These are phyloP conservation scores for Lithosia quadra DNA, from an alignment of 2,888 invertebrate genomes.

Conservation along the genomic window DNA sequence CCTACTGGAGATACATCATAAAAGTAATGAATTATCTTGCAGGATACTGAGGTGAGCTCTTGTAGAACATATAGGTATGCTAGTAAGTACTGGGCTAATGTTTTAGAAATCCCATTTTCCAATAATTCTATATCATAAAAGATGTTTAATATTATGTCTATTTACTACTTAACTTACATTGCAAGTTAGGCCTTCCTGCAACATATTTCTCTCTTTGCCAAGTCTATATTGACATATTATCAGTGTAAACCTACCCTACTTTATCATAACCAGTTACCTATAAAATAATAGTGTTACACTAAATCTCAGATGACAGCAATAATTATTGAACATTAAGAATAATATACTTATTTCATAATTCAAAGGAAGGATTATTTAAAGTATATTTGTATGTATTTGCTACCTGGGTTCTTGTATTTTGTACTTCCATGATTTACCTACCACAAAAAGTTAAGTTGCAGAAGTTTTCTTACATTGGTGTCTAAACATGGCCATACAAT, in stretches of 20 bases:
- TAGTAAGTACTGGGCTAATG: not conserved
- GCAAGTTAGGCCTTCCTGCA: too few relatives aligned
- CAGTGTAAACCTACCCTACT: not conserved
- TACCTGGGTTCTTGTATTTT: not conserved
- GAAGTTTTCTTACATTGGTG: slow-evolving; percentile 64
- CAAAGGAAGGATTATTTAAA: not conserved
- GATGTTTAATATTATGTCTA: too few relatives aligned
- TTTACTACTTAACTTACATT: too few relatives aligned
- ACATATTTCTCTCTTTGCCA: too few relatives aligned
- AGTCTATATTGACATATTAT: not conserved
- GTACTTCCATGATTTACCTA: slow-evolving; percentile 2
- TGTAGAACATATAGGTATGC: not conserved
- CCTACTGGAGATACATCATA: not conserved
- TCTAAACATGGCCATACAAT: slow-evolving; percentile 62
- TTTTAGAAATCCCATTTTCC: too few relatives aligned
- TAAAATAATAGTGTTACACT: not conserved
- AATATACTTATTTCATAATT: too few relatives aligned
- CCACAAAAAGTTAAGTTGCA: slow-evolving; percentile 57
- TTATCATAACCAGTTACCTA: not conserved
- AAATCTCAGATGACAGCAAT: not conserved
- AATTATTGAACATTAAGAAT: not conserved
- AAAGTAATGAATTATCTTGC: not conserved
- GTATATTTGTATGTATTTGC: not conserved
- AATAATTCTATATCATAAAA: too few relatives aligned
- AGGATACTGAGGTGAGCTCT: not conserved